These are phyloP conservation scores for Catostylus mosaicus DNA, from an alignment of 30 jellyfish, hydroid and myxozoan species.

Conservation along the genomic window DNA sequence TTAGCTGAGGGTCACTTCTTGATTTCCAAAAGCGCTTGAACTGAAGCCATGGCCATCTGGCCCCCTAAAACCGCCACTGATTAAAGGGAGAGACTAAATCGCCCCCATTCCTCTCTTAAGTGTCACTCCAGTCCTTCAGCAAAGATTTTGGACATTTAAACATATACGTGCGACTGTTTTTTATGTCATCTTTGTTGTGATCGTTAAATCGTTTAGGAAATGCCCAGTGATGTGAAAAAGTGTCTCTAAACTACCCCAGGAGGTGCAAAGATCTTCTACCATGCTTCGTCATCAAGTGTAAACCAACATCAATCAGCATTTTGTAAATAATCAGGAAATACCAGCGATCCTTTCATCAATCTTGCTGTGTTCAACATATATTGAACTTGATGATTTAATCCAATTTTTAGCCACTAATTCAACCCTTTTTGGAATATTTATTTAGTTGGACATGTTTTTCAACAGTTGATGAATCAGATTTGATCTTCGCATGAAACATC, in stretches of 20 bases:
- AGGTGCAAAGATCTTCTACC: slow-evolving; percentile 41
- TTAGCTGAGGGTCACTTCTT: too few species aligned
- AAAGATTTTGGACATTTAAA: too few species aligned
- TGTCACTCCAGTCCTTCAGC: too few species aligned
- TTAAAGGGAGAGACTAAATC: too few species aligned
- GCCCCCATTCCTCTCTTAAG: too few species aligned
- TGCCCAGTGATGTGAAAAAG: slow-evolving; percentile 19
- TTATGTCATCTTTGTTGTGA: not conserved
- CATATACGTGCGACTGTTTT: not conserved
- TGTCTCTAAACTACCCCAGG: slow-evolving; percentile 16
- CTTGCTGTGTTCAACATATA: slow-evolving; percentile 41
- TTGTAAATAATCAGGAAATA: slow-evolving; percentile 39
- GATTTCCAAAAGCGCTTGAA: too few species aligned
- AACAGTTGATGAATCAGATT: too few species aligned
- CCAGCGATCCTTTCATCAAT: slow-evolving; percentile 15
- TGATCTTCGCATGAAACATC: too few species aligned
- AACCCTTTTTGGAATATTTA: slow-evolving; percentile 23
- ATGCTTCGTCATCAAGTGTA: slow-evolving; percentile 29
- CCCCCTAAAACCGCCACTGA: too few species aligned
- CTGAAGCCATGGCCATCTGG: too few species aligned
- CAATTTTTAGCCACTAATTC: slow-evolving; percentile 6
- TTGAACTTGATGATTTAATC: slow-evolving; percentile 4
- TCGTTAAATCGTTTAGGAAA: slow-evolving; percentile 22
- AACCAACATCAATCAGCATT: slow-evolving; percentile 34
- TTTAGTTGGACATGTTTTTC: too few species aligned